Evolutionary conservation across 2,888 invertebrate species (phyloP), one percentile per base, ranked within the genome.

Genomic region (Drymonia ruficornis): DNA sequence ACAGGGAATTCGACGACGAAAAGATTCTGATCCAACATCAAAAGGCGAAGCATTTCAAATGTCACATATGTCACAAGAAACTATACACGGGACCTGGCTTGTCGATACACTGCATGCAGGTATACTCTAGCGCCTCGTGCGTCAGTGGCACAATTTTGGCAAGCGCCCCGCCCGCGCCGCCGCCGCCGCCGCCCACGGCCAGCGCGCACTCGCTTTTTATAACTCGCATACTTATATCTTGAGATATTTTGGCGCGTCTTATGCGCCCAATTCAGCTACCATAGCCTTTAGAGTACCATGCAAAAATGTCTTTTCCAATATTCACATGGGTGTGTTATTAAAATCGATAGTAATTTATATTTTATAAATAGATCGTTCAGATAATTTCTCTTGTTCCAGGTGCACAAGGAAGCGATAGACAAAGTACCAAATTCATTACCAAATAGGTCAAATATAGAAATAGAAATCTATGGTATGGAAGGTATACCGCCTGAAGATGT

Each of bases 381-480:
- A 34, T 15, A 23, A 31, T 45, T 28, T 28, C 13, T 53, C 65
- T 67, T 72, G 45, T 89, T 91, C 43, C 85, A 97, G 97, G 99
- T 99, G 59, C 99, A 99, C 91, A 99, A 99, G 93, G 99, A 99
- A 93, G 98, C 99, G 56, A 98, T 99, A 86, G 99, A 99, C 91
- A 99, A 99, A 94, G 99, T 99, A 84, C 99, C 99, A 72, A 99
- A 99, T 93, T 98, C 99, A 63, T 93, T 99, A 83, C 99, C 99
- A 76, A 98, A 98, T 92, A 95, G 99, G 85, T 98, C 98, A 81
- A 99, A 99, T 93, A 98, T 99, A 84, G 99, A 99, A 93, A 98
- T 99, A 87, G 99, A 99, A 94, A 99, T 99, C 81, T 99, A 99
- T 94, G 99, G 99, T 70, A 99, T 99, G 99, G 99, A 99, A 94